These are phyloP conservation scores for Diacarnus erythraeanus DNA, from an alignment of 37 sponge, comb jelly and placozoan genomes.

Conservation along the genomic window DNA sequence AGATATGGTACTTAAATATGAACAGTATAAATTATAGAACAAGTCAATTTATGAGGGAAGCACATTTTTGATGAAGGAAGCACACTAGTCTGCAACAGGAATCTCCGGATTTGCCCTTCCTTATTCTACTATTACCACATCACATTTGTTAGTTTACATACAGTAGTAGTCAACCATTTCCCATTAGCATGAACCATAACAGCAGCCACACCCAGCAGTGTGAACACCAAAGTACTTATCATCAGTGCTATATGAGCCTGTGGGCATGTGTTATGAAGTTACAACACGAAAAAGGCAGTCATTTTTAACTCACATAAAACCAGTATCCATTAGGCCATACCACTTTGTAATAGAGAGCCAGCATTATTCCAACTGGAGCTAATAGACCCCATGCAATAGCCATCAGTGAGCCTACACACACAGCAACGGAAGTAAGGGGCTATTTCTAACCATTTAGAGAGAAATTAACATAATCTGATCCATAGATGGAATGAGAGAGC, in stretches of 20 bases:
- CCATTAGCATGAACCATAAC: slow-evolving; percentile 35
- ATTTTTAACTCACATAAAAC: slow-evolving; percentile 53
- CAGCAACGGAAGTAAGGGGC: no score
- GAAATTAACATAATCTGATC: neutral
- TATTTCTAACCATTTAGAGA: no score
- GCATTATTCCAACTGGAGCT: slow-evolving; percentile 54
- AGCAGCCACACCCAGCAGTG: slow-evolving; percentile 13
- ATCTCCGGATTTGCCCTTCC: no score
- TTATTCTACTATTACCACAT: no score
- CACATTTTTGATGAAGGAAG: no score
- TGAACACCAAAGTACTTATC: slow-evolving; percentile 5
- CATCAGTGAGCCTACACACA: slow-evolving; percentile 48
- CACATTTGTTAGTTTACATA: neutral
- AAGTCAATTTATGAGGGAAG: no score
- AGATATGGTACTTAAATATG: no score
- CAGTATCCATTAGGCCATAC: slow-evolving; percentile 68
- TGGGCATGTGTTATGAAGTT: neutral
- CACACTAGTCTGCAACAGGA: no score
- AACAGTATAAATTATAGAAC: no score
- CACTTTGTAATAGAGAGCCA: slow-evolving; percentile 63
- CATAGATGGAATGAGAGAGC: neutral
- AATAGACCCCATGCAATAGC: slow-evolving; percentile 50
- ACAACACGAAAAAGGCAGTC: neutral
- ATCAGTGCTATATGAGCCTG: slow-evolving; percentile 33
- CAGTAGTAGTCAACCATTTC: slow-evolving; percentile 34